Evolutionary conservation across 2,113 vertebrate genomes (phyloP), one percentile per base, ranked within the genome.

Genomic region (Lichenostomus cassidix): DNA sequence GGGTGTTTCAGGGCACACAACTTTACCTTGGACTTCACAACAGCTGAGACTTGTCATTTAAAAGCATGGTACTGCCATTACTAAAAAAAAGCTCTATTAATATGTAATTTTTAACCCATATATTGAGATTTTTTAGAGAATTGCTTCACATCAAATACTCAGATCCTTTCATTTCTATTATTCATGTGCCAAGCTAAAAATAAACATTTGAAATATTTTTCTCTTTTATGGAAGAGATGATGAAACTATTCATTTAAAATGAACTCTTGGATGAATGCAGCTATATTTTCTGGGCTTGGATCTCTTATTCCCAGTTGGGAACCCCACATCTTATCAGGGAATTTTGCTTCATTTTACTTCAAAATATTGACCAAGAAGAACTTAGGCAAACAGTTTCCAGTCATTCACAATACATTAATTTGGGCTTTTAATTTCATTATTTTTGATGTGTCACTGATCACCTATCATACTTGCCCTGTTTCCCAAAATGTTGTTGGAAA

Each of bases 21-120:
- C 78, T 94, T 93, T 96, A 92, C 91, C 82, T 92, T 85, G 88
- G 93, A 91, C 80, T 95, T 94, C 59, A 78, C 33, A 89, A 74
- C 87, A 96, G 94, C 94, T 96, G 92, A 96, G 93, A 86, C 86
- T 63, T 64, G 65, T 50, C 20, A 41, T 94, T 94, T 94, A 83
- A 78, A 85, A 74, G 23, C 74, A 91, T 12, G 20, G 80, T 71
- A 64, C 53, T 87, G 37, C 60, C 58, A 65, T 78, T 92, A 74
- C 50, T 65, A 15, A 46, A 82, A 88, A 95, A 75, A 92, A 18
- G 7, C n/a, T 71, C 42, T 83, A 84, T 60, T 75, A 65, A 29
- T 58, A 63, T 22, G 41, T 58, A 74, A 83, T 80, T 90, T 65
- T 83, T 89, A 89, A 79, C 7, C 28, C 74, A 64, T 67, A 83